phyloP scores from a whole-genome alignment of 2,888 invertebrate species.

The Julus scanicus region DNA sequence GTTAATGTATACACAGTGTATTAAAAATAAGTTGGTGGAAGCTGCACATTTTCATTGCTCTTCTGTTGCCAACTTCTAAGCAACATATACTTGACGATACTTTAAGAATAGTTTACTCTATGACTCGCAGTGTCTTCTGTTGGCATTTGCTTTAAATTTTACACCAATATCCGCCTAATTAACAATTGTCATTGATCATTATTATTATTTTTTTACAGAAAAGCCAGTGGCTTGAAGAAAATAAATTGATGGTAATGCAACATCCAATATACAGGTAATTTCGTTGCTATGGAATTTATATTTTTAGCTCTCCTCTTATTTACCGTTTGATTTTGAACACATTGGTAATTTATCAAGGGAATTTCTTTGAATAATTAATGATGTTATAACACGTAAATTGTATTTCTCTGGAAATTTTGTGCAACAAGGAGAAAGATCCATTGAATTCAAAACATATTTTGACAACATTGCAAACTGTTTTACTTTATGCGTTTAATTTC shows the following conservation, averaged over 20 bases:
- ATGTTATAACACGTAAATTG: neutral
- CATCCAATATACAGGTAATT: conserved; percentile 75
- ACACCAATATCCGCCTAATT: neutral
- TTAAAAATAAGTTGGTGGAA: too few species aligned
- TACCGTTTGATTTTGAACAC: too few species aligned
- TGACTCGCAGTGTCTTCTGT: neutral
- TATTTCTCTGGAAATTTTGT: too few species aligned
- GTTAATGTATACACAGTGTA: too few species aligned
- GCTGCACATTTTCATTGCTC: too few species aligned
- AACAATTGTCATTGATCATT: neutral
- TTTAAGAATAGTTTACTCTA: too few species aligned
- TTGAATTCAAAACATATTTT: neutral
- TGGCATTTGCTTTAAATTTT: neutral
- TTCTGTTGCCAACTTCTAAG: too few species aligned
- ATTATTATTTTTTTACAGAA: conserved; percentile 67
- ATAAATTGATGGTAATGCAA: conserved; percentile 80
- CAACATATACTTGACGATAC: too few species aligned
- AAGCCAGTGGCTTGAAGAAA: conserved; percentile 84
- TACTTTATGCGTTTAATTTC: too few species aligned
- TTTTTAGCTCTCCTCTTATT: too few species aligned
- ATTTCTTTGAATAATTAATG: neutral
- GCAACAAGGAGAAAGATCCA: neutral
- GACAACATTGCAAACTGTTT: too few species aligned
- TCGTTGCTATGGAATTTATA: neutral
- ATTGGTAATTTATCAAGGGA: too few species aligned